Evolutionary conservation across 2,113 vertebrate species (phyloP), one percentile per base, ranked within the genome.

Genomic region (Nothobranchius furzeri): DNA sequence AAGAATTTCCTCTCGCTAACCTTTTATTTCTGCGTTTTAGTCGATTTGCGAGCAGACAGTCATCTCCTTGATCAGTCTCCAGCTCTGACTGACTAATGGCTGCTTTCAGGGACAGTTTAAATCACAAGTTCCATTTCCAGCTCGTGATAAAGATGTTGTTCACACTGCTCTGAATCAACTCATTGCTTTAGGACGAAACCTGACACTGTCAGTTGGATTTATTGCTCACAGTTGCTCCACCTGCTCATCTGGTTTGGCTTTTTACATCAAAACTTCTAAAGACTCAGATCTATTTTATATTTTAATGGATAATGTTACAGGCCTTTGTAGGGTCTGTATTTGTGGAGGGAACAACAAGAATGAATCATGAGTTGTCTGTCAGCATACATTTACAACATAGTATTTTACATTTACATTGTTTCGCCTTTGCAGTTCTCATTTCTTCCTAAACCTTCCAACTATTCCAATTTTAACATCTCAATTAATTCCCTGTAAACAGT

Each of bases 91-190:
- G 70, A 70, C 35, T 70, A 59, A 75, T 54, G 48, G 72, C 35
- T 49, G 67, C 72, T 59, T 60, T 71, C 63, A 75, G 43, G 43
- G 9, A 45, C 12, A 45, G 63, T 71, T 71, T 71, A 62, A 79
- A 67, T 75, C 77, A 50, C 71, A 46, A n/a, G 77, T 57, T 24
- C 42, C 58, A 54, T 67, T 75, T 45, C 43, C 30, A 37, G 49
- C 49, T 51, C 17, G 17, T 53, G 12, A 13, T 30, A 30, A 12
- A 45, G 12, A 9, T 45, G 10, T 6, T 47, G 46, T 25, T 65
- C 70, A 56, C 3, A 45, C 64, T 52, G 45, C 60, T 59, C 30
- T 46, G 70, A 69, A 46, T 60, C 43, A 54, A 59, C 74, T 17
- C 20, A 3, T 46, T 7, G 50, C 68, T 67, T 30, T 15, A 3